A percentile compares a stretch with the other conserved stretches of the same genome.
Conservation (phyloP, 2,888 invertebrate genomes). For the Cabera pusaria region DNA sequence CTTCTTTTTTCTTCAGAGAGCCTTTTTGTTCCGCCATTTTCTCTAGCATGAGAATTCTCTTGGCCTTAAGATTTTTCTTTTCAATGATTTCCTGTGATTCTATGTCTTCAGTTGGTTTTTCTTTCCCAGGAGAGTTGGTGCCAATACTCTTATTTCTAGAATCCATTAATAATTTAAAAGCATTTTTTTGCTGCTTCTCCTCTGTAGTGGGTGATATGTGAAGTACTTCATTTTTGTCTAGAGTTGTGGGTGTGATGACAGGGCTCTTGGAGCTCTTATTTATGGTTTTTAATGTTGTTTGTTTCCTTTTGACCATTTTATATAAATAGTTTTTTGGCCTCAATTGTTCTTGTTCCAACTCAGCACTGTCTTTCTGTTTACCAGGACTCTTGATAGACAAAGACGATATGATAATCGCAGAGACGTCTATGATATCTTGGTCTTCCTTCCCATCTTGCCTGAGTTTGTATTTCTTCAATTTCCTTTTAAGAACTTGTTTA, state of each 20-base stretch:
- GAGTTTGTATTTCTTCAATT: slow-evolving; percentile 69
- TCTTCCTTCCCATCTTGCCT: slow-evolving; percentile 71
- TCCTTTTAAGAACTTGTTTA: slow-evolving; percentile 56
- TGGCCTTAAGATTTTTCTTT: slow-evolving; percentile 60
- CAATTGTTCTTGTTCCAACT: slow-evolving; percentile 36
- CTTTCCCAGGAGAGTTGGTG: slow-evolving; percentile 85
- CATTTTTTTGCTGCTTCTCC: slow-evolving; percentile 73
- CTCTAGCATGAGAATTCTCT: slow-evolving; percentile 80
- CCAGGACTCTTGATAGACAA: slow-evolving; percentile 61
- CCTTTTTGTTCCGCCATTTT: slow-evolving; percentile 87
- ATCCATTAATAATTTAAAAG: slow-evolving; percentile 87
- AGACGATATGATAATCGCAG: slow-evolving; percentile 52
- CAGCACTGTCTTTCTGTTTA: slow-evolving; percentile 29
- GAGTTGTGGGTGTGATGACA: slow-evolving; percentile 8
- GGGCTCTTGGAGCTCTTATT: slow-evolving; percentile 26
- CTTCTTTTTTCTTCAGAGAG: slow-evolving; percentile 81
- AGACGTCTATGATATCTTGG: slow-evolving; percentile 69
- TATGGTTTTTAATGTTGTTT: slow-evolving; percentile 28
- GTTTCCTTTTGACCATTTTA: slow-evolving; percentile 63
- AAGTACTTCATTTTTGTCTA: slow-evolving; percentile 13
- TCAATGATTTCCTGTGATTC: slow-evolving; percentile 47
- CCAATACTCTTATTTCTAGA: slow-evolving; percentile 86
- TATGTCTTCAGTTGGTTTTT: slow-evolving; percentile 46
- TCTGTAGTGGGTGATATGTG: slow-evolving; percentile 31
- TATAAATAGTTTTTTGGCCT: slow-evolving; percentile 62